Conservation (phyloP, 2,888 invertebrate species). For the Spilosoma lubricipeda region DNA sequence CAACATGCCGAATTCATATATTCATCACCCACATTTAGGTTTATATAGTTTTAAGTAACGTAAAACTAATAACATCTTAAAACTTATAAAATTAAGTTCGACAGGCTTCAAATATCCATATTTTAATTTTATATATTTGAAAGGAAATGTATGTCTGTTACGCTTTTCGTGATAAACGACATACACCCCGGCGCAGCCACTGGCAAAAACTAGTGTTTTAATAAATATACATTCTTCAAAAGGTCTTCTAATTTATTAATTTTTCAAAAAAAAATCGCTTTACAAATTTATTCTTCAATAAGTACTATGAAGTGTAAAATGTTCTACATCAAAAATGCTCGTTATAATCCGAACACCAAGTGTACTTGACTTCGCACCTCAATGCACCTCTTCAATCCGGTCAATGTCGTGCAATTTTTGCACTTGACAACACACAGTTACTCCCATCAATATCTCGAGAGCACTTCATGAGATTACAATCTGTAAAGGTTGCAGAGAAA, state of each 20-base stretch:
- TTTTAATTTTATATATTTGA: too few species aligned
- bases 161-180: too few species aligned
- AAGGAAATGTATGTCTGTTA: too few species aligned
- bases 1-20: too few species aligned
- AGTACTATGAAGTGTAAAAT: neutral
- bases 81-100: neutral
- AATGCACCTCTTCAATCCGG: neutral
- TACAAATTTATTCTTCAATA: neutral
- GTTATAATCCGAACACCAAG: neutral
- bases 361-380: neutral
- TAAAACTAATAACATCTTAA: neutral
- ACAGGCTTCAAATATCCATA: neutral
- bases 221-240: too few species aligned
- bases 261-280: neutral
- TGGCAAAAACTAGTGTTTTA: neutral
- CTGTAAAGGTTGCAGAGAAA: neutral
- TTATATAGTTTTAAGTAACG: neutral
- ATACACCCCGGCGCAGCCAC: too few species aligned
- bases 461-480: neutral
- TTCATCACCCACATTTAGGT: neutral
- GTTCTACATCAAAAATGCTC: neutral
- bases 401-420: neutral
- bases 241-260: neutral
- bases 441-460: neutral
- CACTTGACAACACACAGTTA: neutral